Percentiles rank a stretch among this genome's conserved stretches.
Evolutionary conservation across 92 coral and sea anemone species (phyloP).

Genomic region (Siderastrea radians): DNA sequence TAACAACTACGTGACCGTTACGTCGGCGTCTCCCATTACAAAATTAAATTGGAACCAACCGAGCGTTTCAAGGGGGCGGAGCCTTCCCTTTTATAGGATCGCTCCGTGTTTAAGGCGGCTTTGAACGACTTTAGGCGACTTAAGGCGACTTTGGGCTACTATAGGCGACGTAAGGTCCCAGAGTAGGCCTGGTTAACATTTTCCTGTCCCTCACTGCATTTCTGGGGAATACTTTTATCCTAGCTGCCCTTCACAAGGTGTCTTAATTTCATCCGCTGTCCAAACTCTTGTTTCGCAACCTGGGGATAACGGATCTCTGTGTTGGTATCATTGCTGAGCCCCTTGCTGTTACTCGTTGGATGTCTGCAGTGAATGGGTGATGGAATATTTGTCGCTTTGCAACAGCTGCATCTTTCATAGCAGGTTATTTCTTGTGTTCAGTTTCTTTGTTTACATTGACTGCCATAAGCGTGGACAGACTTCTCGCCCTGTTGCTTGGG

Average conservation of each 20-base stretch:
- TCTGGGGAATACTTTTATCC: constrained; percentile 8
- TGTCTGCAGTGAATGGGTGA: neutral
- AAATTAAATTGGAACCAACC: too few species aligned
- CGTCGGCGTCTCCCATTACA: too few species aligned
- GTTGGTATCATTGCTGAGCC: constrained; percentile 21
- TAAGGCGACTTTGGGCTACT: too few species aligned
- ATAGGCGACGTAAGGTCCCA: too few species aligned
- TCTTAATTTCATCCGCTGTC: constrained; percentile 6
- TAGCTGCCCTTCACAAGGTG: constrained; percentile 23
- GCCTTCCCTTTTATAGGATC: too few species aligned
- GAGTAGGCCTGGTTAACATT: neutral
- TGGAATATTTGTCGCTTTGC: neutral
- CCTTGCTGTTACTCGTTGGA: neutral
- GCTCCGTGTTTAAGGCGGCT: too few species aligned
- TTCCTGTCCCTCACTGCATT: constrained; percentile 3
- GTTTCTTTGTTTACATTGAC: constrained; percentile 11
- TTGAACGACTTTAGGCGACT: too few species aligned
- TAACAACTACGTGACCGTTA: too few species aligned
- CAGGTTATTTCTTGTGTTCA: neutral
- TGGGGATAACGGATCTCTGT: constrained; percentile 13
- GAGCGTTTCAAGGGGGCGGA: too few species aligned
- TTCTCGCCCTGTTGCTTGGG: constrained; percentile 11
- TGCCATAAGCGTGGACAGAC: constrained; percentile 20
- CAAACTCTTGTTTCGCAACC: constrained; percentile 16
- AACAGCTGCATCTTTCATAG: neutral